Evolutionary conservation across 2,113 vertebrate genomes (phyloP).

Genomic region (Rhineura floridana): DNA sequence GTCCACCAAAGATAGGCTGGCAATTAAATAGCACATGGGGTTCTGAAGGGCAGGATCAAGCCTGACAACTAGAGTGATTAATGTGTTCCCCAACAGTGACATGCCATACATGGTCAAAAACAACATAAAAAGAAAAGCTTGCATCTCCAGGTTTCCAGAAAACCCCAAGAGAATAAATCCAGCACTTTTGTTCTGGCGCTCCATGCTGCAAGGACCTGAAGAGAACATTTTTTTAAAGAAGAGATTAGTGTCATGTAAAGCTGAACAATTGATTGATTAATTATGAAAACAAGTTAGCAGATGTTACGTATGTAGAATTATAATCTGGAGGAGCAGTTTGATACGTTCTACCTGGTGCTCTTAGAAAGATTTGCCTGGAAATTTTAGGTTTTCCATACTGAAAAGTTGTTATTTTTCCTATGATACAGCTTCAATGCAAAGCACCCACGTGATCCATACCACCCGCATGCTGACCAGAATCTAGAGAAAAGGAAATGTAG

Average conservation of each 20-base stretch:
- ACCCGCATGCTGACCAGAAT: not conserved
- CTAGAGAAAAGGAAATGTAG: not conserved
- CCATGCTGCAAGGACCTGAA: too few relatives aligned
- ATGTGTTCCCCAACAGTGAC: constrained; percentile 29
- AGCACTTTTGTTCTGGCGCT: constrained; percentile 5
- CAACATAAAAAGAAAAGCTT: constrained; percentile 33
- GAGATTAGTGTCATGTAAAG: not conserved
- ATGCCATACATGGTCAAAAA: constrained; percentile 35
- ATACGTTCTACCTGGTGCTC: not conserved
- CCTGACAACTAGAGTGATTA: constrained; percentile 13
- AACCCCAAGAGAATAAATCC: constrained; percentile 44
- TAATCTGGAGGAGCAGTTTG: not conserved
- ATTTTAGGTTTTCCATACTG: too few relatives aligned
- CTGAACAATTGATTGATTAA: not conserved
- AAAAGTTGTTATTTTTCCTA: too few relatives aligned
- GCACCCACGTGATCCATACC: not conserved
- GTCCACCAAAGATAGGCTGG: constrained; percentile 9
- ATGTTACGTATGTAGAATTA: not conserved
- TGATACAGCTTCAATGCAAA: too few relatives aligned
- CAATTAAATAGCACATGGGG: constrained; percentile 30
- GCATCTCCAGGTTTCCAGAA: constrained; percentile 34
- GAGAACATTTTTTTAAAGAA: too few relatives aligned
- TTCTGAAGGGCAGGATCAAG: constrained; percentile 28
- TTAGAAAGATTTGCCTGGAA: not conserved
- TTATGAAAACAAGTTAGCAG: not conserved